These are phyloP conservation scores for Vanessa tameamea DNA, from an alignment of 1,140 invertebrate species.

Conservation along the genomic window DNA sequence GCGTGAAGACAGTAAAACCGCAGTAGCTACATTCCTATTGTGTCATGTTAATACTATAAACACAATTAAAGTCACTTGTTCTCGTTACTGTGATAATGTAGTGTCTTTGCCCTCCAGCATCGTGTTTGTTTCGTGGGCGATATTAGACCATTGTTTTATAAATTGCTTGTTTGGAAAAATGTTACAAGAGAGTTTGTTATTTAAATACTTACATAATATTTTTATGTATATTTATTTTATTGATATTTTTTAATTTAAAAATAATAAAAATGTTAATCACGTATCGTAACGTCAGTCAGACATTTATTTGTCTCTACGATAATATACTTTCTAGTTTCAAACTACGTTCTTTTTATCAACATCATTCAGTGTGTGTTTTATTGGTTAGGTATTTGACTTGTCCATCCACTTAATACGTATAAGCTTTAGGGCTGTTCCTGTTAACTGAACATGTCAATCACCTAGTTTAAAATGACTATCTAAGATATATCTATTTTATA, in stretches of 20 bases:
- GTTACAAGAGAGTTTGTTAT: background rate
- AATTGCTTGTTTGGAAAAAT: slow-evolving; percentile 16
- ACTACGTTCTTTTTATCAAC: background rate
- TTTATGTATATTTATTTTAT: too few species aligned
- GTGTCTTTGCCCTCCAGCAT: slow-evolving; percentile 64
- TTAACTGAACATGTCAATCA: background rate
- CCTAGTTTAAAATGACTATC: too few species aligned
- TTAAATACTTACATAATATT: background rate
- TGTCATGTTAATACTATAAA: slow-evolving; percentile 65
- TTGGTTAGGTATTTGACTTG: background rate
- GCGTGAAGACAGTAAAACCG: slow-evolving; percentile 26
- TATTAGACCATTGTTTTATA: slow-evolving; percentile 52
- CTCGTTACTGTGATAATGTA: slow-evolving; percentile 71
- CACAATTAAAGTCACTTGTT: slow-evolving; percentile 77
- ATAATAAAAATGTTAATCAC: background rate
- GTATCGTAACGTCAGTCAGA: background rate
- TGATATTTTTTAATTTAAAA: background rate
- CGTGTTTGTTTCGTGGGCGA: slow-evolving; percentile 31
- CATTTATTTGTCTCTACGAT: background rate
- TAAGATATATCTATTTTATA: too few species aligned
- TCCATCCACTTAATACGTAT: background rate
- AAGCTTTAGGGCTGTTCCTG: background rate
- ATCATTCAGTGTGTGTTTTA: background rate
- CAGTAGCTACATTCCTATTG: slow-evolving; percentile 26
- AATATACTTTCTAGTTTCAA: background rate